Evolutionary conservation across 2,113 vertebrate genomes (phyloP).

Genomic region (Phalacrocorax pelagicus): DNA sequence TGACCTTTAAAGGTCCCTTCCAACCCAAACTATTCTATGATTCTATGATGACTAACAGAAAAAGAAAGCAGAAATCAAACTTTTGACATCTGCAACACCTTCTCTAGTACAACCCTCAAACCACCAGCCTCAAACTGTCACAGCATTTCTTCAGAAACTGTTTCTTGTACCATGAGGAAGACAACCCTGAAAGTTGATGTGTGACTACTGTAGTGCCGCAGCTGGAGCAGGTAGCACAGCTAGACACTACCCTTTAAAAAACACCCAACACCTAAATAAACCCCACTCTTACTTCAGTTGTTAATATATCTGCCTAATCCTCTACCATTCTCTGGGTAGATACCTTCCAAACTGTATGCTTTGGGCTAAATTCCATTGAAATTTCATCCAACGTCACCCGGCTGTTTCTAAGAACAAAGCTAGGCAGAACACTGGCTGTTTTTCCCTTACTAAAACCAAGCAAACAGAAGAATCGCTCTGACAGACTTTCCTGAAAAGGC

Average conservation of each 20-base stretch:
- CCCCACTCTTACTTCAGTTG: not conserved
- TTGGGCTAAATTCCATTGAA: not conserved
- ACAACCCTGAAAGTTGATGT: not conserved
- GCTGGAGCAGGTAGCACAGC: not conserved
- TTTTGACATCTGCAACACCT: not conserved
- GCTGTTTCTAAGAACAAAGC: not conserved
- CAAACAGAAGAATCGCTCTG: not conserved
- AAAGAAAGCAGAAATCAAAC: not conserved
- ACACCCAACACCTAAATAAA: not conserved
- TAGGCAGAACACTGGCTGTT: not conserved
- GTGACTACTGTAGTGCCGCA: not conserved
- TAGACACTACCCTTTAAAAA: not conserved
- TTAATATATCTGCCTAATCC: not conserved
- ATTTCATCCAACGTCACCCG: not conserved
- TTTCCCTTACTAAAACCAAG: not conserved
- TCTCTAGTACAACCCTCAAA: not conserved
- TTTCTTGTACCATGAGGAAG: not conserved
- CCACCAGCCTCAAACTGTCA: not conserved
- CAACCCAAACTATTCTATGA: not conserved
- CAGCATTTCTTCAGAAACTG: not conserved
- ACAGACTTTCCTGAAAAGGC: conserved; percentile 9
- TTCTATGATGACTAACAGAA: not conserved
- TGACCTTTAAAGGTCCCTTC: not conserved
- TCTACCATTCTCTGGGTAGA: not conserved
- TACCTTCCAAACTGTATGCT: not conserved